Evolutionary conservation across 1,140 invertebrate species (phyloP).

Genomic region (Drosophila subobscura): DNA sequence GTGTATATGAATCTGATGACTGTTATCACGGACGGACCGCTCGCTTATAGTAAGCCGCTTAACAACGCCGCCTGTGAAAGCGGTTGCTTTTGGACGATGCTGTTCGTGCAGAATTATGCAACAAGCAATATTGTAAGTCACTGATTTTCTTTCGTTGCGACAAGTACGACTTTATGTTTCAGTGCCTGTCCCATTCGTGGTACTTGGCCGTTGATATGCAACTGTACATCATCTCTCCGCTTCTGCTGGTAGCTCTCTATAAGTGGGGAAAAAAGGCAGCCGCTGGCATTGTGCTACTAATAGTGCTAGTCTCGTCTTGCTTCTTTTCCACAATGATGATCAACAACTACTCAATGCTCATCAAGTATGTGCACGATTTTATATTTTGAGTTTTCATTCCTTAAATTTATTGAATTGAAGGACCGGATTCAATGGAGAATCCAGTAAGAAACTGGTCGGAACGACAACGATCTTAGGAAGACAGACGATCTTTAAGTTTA

Average conservation of each 20-base stretch:
- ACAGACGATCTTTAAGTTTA: too few relatives aligned
- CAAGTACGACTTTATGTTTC: too few relatives aligned
- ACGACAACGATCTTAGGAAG: too few relatives aligned
- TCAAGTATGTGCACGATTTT: too few relatives aligned
- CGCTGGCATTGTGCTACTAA: constrained; percentile 33
- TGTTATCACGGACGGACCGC: too few relatives aligned
- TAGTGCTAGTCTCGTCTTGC: constrained; percentile 47
- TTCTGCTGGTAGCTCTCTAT: constrained; percentile 89
- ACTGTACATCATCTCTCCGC: constrained; percentile 90
- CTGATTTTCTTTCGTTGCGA: too few relatives aligned
- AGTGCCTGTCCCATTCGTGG: constrained; percentile 96
- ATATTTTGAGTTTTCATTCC: too few relatives aligned
- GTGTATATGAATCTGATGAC: constrained; percentile 34
- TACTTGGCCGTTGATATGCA: constrained; percentile 94
- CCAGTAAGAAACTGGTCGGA: too few relatives aligned
- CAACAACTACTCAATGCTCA: constrained; percentile 42
- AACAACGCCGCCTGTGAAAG: constrained; percentile 71
- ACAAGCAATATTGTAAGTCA: constrained; percentile 39
- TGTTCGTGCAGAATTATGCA: constrained; percentile 67
- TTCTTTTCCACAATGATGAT: constrained; percentile 53
- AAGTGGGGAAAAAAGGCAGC: constrained; percentile 84
- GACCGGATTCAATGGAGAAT: too few relatives aligned
- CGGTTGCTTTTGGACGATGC: constrained; percentile 57
- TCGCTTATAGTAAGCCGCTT: too few relatives aligned
- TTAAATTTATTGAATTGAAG: too few relatives aligned